Percentiles rank a stretch among this genome's conserved stretches.
Evolutionary conservation across 2,113 vertebrate genomes (phyloP).

Genomic region (Gymnarchus niloticus): DNA sequence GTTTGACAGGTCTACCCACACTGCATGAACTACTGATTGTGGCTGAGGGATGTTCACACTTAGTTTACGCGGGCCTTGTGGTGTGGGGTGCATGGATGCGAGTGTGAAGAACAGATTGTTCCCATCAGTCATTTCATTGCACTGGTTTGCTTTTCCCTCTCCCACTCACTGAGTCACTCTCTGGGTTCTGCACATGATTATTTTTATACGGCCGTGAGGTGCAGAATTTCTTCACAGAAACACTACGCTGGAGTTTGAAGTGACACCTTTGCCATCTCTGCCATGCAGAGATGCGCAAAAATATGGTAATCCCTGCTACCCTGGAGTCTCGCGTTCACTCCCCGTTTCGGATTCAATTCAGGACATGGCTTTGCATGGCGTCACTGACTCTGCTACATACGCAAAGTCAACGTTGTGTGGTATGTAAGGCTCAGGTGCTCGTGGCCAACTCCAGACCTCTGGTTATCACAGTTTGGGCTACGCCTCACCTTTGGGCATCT

Average conservation of each 20-base stretch:
- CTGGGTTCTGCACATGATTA: neutral
- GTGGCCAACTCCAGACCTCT: neutral
- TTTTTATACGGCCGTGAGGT: neutral
- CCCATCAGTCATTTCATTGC: neutral
- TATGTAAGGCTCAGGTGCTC: too few species aligned
- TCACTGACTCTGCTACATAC: too few species aligned
- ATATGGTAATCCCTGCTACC: too few species aligned
- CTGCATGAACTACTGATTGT: neutral
- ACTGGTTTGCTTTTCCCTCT: neutral
- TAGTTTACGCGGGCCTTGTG: neutral
- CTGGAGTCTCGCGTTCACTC: too few species aligned
- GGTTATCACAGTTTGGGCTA: neutral
- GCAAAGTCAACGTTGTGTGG: too few species aligned
- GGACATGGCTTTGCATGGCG: too few species aligned
- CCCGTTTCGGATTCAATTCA: too few species aligned
- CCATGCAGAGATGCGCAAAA: too few species aligned
- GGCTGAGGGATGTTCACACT: neutral
- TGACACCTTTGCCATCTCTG: too few species aligned
- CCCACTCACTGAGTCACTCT: neutral
- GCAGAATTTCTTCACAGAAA: too few species aligned
- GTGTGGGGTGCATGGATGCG: neutral
- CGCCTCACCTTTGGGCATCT: neutral
- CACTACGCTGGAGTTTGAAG: too few species aligned
- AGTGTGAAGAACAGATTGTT: slow-evolving; percentile 13
- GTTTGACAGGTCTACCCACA: neutral